Conservation (phyloP, 2,888 invertebrate species). For the Caenorhabditis sp. region DNA sequence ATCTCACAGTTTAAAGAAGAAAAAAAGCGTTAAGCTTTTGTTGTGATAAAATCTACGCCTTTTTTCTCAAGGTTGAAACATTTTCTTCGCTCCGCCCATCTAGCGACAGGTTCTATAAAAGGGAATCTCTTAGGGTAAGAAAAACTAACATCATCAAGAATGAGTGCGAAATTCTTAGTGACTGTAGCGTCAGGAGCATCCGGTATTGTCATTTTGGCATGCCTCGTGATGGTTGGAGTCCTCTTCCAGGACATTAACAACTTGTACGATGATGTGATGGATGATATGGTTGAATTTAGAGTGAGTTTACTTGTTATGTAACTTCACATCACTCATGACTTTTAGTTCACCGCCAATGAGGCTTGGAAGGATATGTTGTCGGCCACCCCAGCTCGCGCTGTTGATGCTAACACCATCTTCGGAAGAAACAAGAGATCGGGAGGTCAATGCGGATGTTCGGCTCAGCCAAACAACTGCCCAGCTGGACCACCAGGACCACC, state of each 20-base stretch:
- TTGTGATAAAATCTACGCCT: too few relatives aligned
- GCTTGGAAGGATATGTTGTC: constrained; percentile 58
- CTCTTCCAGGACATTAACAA: constrained; percentile 63
- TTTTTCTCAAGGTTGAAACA: too few relatives aligned
- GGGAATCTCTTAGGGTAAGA: constrained; percentile 9
- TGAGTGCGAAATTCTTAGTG: constrained; percentile 55
- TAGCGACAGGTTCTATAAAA: background rate
- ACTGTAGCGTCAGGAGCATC: constrained; percentile 52
- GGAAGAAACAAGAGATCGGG: constrained; percentile 57
- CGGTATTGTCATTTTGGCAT: constrained; percentile 56
- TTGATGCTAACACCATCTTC: constrained; percentile 49
- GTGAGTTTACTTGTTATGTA: constrained; percentile 26
- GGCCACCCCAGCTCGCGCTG: constrained; percentile 23
- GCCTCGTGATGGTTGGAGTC: constrained; percentile 55
- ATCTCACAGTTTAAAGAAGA: too few relatives aligned
- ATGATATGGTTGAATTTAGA: constrained; percentile 61
- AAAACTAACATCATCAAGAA: constrained; percentile 6
- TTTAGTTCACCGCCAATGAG: constrained; percentile 53
- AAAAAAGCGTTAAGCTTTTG: too few relatives aligned
- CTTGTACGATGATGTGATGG: constrained; percentile 60
- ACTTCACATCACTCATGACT: background rate
- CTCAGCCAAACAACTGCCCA: constrained; percentile 54
- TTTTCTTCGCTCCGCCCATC: constrained; percentile 6
- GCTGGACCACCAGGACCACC: constrained; percentile 58
- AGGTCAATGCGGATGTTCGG: constrained; percentile 50